Evolutionary conservation across 2,888 invertebrate species (phyloP), one percentile per base, ranked within the genome.

Genomic region (Apotomis capreana): DNA sequence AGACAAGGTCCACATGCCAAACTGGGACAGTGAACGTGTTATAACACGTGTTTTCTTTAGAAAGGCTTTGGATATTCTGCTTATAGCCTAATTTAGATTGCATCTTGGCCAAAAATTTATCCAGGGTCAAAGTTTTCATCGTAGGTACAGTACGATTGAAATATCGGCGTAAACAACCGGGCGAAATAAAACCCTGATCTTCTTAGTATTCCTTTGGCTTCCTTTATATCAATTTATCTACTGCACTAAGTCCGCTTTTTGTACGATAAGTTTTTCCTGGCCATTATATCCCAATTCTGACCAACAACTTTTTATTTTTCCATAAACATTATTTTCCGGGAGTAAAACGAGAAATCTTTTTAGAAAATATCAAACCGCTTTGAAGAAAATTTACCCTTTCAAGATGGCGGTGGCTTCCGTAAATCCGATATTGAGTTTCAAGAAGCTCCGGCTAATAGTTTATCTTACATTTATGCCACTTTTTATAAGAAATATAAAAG

Each of bases 391-490:
- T 59, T 52, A 70, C 70, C 70, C 59, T 65, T 69, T 65, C 59
- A 65, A 60, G 64, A 65, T 64, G 59, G 58, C 63, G 46, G 54
- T 15, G 59, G 59, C 59, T 60, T 52, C 70, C 64, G 67, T 65
- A 59, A 70, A 70, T 70, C 59, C 59, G 59, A 59, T 70, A 70
- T 70, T 60, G 64, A 70, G 64, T 70, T 70, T 70, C 46, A 65
- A 70, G 54, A 54, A 70, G 64, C 44, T 51, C 10, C 4, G 37
- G 15, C 37, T 57, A 57, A 57, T 62, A 63, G 57, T 62, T 69
- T 69, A 46, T 46, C 61, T 60, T n/a, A 54, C 12, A 9, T 68
- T 68, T 55, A 37, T 69, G 5, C 44, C 6, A 5, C 36, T 69
- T 62, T 68, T 36, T 57, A 13, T 59, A 44, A 4, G 0, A 46